Evolutionary conservation across 2,797 vertebrate species (phyloP).

Genomic region (Sternarchorhynchus goeldii): DNA sequence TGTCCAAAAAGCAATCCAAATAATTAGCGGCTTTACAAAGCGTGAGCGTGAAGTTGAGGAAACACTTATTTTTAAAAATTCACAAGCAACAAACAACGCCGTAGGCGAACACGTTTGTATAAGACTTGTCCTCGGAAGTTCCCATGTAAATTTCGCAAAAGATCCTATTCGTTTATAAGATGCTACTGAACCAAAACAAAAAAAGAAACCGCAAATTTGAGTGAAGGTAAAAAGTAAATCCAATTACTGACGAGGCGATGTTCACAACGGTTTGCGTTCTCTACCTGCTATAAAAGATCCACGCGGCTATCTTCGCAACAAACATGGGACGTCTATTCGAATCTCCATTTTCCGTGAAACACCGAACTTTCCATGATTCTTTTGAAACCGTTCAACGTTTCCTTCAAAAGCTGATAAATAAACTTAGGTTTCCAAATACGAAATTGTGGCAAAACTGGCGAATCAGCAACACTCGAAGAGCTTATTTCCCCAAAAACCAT

Average conservation of each 20-base stretch:
- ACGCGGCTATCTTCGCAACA: conserved; percentile 67
- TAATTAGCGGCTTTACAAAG: conserved; percentile 73
- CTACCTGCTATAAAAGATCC: conserved; percentile 75
- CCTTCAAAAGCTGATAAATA: conserved; percentile 42
- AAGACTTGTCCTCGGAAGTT: neutral
- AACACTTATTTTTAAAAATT: conserved; percentile 75
- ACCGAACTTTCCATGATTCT: conserved; percentile 43
- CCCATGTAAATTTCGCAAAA: conserved; percentile 5
- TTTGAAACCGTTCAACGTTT: neutral
- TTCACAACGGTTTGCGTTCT: conserved; percentile 56
- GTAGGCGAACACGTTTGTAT: conserved; percentile 44
- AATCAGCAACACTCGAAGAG: conserved; percentile 18
- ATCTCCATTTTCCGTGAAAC: conserved; percentile 70
- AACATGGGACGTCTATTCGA: conserved; percentile 59
- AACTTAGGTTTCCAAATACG: conserved; percentile 21
- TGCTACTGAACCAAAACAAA: conserved; percentile 19
- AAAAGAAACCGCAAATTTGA: too few species aligned
- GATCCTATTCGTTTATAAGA: conserved; percentile 17
- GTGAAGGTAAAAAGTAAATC: conserved; percentile 47
- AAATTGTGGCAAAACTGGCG: conserved; percentile 47
- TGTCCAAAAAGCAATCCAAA: conserved; percentile 75
- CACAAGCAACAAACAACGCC: conserved; percentile 67
- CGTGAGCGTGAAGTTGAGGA: conserved; percentile 78
- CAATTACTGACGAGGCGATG: conserved; percentile 58
- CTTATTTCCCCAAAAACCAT: conserved; percentile 53